Evolutionary conservation across 92 coral and sea anemone genomes (phyloP), one percentile per base, ranked within the genome.

Genomic region (Anthopleura xanthogrammica): DNA sequence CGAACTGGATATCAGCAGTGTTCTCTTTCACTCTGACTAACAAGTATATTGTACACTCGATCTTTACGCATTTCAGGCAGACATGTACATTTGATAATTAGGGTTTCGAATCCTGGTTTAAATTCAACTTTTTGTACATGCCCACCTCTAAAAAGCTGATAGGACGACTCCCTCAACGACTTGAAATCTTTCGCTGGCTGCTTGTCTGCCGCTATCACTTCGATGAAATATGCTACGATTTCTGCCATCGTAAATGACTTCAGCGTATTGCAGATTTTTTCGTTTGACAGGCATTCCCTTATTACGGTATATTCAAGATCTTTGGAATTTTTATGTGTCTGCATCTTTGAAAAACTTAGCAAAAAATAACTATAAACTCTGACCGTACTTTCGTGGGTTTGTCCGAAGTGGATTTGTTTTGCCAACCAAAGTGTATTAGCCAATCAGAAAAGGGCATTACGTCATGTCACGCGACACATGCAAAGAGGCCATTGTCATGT

Each of bases 61-160:
- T 90, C 92, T 81, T 86, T 86, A 19, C 87, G 7, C 86, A 89
- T 82, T 89, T 86, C 92, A 43, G 83, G 90, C 60, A 77, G 20
- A 43, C 62, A 76, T 46, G 64, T 22, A 76, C 80, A 83, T 77
- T 74, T 60, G 60, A 78, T 55, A 83, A 77, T 78, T n/a, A 78
- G 41, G 56, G 80, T 74, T 77, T 83, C 55, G 46, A 68, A 78
- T 55, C 80, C 86, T 4, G 86, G 74, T 83, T 83, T 83, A 46
- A 62, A 39, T 36, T 8, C 29, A 39, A 74, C 24, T 83, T 83
- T 83, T 60, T 77, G 72, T 52, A 75, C 80, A 83, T 76, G 81
- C 17, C 86, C 56, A 9, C 79, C 75, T 22, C 56, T 73, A 68
- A 83, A 83, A 42, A 74, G 42, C 71, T 83, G 86, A 11, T 72